These are phyloP conservation scores for Cardiocondyla obscurior DNA, from an alignment of 1,140 invertebrate species.

Conservation along the genomic window DNA sequence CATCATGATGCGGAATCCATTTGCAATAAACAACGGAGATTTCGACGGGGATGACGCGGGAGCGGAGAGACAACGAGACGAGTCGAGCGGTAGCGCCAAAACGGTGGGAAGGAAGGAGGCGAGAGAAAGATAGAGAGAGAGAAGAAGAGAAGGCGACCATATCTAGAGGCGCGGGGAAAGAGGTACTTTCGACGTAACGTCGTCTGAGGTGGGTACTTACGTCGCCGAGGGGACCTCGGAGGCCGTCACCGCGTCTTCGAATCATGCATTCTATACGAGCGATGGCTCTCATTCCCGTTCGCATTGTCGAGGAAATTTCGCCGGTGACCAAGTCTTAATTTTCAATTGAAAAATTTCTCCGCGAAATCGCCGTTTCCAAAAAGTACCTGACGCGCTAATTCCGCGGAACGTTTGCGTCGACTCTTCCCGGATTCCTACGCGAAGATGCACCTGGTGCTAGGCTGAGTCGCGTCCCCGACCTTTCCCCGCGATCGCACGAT, in stretches of 20 bases:
- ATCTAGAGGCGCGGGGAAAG: conserved; percentile 51
- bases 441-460: neutral
- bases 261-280: conserved; percentile 83
- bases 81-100: conserved; percentile 23
- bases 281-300: conserved; percentile 74
- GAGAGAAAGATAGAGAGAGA: neutral
- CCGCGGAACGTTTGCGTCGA: neutral
- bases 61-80: conserved; percentile 44
- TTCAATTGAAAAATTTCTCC: neutral
- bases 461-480: neutral
- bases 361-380: too few species aligned
- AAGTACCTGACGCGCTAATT: neutral
- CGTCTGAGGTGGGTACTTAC: conserved; percentile 80
- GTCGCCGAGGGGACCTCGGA: conserved; percentile 78
- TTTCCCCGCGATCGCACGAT: neutral
- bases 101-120: conserved; percentile 9
- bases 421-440: neutral
- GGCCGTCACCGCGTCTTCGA: conserved; percentile 75
- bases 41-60: conserved; percentile 68
- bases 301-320: neutral
- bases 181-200: conserved; percentile 63
- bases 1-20: conserved; percentile 82
- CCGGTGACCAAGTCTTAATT: neutral
- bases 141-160: too few species aligned
- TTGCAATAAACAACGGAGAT: conserved; percentile 84